Evolutionary conservation across 2,113 vertebrate species (phyloP), one percentile per base, ranked within the genome.

Genomic region (Physeter macrocephalus): DNA sequence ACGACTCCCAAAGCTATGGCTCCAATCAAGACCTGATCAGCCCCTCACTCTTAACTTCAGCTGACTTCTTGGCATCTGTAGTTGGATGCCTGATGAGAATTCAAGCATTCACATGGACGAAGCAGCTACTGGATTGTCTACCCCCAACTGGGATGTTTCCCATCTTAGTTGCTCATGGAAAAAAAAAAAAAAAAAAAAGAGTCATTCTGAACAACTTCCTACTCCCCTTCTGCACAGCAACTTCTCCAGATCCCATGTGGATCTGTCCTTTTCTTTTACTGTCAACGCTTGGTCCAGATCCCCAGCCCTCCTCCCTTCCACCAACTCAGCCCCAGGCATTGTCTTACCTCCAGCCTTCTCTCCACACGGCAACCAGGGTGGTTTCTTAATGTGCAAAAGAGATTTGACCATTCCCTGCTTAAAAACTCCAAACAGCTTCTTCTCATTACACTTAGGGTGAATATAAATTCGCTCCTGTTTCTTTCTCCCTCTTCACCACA

Each of bases 101-200:
- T 17, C 23, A 71, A 64, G 6, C 5, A 11, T 34, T 29, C 39
- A 15, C 71, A 21, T 1, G 9, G 39, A 23, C 39, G 66, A 49
- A 27, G 34, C 0, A 54, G 41, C 72, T 17, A 15, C 34, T 27
- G 13, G 8, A 10, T 3, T n/a, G 9, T 39, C 80, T 3, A 57
- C 59, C 23, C 12, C 9, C 12, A 6, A 20, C 7, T 27, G 52
- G 8, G 23, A 52, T 41, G 21, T 31, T 54, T 72, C 46, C 12
- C 27, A 13, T 43, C 9, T 3, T 6, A 13, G 3, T 10, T 62
- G 29, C n/a, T 66, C 41, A 2, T 0, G n/a, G n/a, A 29, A 7
- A 2, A 18, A 7, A 52, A 57, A 27, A 46, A 1, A 10, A 61
- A 61, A 4, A 57, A 34, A 15, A 25, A 23, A 6, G 8, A 62